These are phyloP conservation scores for Drosophila affinis DNA, from an alignment of 2,888 invertebrate genomes.

Conservation along the genomic window DNA sequence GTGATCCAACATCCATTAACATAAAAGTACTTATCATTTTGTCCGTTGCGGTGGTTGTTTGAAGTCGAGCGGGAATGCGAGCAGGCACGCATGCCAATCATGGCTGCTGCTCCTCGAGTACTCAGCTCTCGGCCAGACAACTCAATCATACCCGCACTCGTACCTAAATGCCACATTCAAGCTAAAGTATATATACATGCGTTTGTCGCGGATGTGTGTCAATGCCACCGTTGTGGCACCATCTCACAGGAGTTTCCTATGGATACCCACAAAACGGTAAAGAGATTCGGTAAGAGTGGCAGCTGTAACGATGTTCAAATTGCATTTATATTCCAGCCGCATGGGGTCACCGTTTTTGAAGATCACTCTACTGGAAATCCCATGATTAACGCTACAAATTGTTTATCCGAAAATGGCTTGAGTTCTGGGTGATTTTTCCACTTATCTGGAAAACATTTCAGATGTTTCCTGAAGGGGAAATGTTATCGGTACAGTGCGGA, in stretches of 20 bases:
- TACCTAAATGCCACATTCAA: no score
- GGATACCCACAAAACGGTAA: no score
- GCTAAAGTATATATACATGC: no score
- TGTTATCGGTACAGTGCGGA: not conserved
- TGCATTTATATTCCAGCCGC: no score
- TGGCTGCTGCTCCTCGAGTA: not conserved
- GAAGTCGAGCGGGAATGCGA: not conserved
- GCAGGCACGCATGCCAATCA: not conserved
- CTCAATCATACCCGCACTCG: conserved; percentile 12
- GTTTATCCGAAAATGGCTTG: no score
- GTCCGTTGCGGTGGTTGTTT: not conserved
- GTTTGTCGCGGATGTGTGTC: conserved; percentile 10
- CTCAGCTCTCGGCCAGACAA: not conserved
- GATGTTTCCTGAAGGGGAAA: not conserved
- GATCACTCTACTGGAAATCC: not conserved
- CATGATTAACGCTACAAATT: not conserved
- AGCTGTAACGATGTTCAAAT: no score
- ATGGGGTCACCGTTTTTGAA: no score
- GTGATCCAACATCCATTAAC: conserved; percentile 4
- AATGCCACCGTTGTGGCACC: conserved; percentile 9
- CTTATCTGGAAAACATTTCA: not conserved
- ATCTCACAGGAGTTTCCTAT: no score
- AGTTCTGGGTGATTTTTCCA: not conserved
- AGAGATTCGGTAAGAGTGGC: no score
- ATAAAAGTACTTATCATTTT: not conserved